A percentile compares a stretch with the other conserved stretches of the same genome.
phyloP scores from a whole-genome alignment of 2,888 invertebrate genomes.

The Monoplex corrugatus region DNA sequence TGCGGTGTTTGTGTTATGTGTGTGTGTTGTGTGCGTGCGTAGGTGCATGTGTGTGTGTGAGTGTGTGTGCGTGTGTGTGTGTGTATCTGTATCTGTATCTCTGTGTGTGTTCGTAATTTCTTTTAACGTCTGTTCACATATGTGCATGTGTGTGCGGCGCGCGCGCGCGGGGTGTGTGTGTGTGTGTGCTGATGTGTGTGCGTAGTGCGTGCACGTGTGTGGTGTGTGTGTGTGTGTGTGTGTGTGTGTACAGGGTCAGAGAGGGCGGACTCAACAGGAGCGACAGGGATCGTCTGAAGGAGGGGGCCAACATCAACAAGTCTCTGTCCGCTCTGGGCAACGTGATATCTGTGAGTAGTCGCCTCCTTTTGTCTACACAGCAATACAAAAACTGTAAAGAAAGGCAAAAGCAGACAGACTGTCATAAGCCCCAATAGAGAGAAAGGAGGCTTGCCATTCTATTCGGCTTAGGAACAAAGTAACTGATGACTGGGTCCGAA shows the following conservation, averaged over 20 bases:
- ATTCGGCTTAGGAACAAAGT: too few species aligned
- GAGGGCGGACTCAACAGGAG: constrained; percentile 82
- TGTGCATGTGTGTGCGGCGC: not conserved
- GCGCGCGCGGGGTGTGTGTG: not conserved
- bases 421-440: too few species aligned
- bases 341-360: constrained; percentile 80
- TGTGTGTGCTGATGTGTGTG: not conserved
- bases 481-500: too few species aligned
- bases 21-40: not conserved
- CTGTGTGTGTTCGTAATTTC: too few species aligned
- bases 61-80: not conserved
- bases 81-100: not conserved
- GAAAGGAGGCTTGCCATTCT: too few species aligned
- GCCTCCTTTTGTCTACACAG: not conserved
- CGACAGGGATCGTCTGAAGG: constrained; percentile 82
- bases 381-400: too few species aligned
- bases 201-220: too few species aligned
- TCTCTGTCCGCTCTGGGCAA: constrained; percentile 82
- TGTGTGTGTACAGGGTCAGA: constrained; percentile 77
- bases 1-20: not conserved
- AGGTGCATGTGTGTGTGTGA: not conserved
- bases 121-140: too few species aligned
- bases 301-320: constrained; percentile 82
- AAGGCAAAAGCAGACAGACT: too few species aligned
- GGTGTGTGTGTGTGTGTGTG: not conserved